Evolutionary conservation across 2,113 vertebrate genomes (phyloP).

Genomic region (Dasypus novemcinctus): DNA sequence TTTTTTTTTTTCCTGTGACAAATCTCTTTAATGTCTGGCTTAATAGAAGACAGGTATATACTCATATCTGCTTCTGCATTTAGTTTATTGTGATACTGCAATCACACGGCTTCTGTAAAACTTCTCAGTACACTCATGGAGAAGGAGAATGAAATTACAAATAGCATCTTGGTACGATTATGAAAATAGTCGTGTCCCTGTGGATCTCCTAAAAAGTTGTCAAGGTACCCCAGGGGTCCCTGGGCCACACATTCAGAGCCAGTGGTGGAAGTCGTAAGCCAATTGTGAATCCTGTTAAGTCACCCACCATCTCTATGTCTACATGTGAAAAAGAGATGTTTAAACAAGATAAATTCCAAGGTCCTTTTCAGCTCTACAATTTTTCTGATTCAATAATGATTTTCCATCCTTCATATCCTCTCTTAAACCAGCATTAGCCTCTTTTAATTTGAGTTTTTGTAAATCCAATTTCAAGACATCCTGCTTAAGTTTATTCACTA

Average conservation of each 20-base stretch:
- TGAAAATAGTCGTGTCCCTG: not conserved
- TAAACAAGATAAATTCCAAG: not conserved
- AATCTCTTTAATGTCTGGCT: not conserved
- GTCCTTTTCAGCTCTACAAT: not conserved
- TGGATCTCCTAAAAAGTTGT: not conserved
- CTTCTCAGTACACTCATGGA: not conserved
- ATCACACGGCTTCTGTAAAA: not conserved
- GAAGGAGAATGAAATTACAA: conserved; percentile 20
- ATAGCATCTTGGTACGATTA: not conserved
- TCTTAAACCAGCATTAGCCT: not conserved
- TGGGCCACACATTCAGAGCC: not conserved
- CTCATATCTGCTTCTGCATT: not conserved
- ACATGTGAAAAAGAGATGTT: not conserved
- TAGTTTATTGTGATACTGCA: not conserved
- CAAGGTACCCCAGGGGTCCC: not conserved
- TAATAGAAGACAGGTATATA: not conserved
- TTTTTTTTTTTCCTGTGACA: no score
- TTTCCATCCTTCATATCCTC: not conserved
- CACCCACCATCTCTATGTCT: not conserved
- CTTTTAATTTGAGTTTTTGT: conserved; percentile 12
- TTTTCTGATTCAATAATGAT: conserved; percentile 16
- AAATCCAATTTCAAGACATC: not conserved
- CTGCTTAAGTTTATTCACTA: conserved; percentile 24
- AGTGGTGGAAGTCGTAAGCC: not conserved
- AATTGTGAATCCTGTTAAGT: not conserved